phyloP scores from a whole-genome alignment of 2,797 vertebrate genomes.

The Cynodonichthys magdalenae region DNA sequence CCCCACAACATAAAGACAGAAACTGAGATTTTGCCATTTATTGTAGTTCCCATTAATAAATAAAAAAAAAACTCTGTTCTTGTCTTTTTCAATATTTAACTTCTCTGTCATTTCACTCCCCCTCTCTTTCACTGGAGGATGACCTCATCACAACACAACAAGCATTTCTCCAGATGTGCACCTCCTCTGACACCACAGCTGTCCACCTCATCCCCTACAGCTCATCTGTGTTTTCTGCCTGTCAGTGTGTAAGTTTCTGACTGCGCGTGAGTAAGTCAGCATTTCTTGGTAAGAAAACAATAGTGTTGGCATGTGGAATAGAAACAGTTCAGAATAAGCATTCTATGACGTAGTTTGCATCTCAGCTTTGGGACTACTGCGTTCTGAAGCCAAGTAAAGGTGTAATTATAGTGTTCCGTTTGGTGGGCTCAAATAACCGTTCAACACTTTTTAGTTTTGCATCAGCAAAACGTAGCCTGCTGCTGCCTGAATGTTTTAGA shows the following conservation, averaged over 20 bases:
- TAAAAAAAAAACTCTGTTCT: slow-evolving; percentile 15
- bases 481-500: neutral
- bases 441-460: neutral
- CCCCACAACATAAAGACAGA: neutral
- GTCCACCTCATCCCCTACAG: slow-evolving; percentile 51
- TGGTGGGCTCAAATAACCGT: neutral
- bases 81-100: slow-evolving; percentile 23
- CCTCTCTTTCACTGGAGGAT: slow-evolving; percentile 54
- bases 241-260: slow-evolving; percentile 12
- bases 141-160: slow-evolving; percentile 56
- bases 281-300: slow-evolving; percentile 52
- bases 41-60: slow-evolving; percentile 5
- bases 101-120: slow-evolving; percentile 29
- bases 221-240: slow-evolving; percentile 35
- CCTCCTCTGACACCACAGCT: slow-evolving; percentile 60
- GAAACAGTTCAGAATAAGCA: slow-evolving; percentile 66
- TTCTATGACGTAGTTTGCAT: slow-evolving; percentile 70
- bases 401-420: slow-evolving; percentile 3
- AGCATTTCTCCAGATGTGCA: slow-evolving; percentile 77
- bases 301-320: slow-evolving; percentile 63
- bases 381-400: neutral
- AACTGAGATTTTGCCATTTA: slow-evolving; percentile 2
- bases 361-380: slow-evolving; percentile 54
- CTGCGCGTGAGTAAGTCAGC: slow-evolving; percentile 25
- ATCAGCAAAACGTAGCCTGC: neutral